Evolutionary conservation across 2,797 vertebrate species (phyloP), one percentile per base, ranked within the genome.

Genomic region (Meda fulgida): DNA sequence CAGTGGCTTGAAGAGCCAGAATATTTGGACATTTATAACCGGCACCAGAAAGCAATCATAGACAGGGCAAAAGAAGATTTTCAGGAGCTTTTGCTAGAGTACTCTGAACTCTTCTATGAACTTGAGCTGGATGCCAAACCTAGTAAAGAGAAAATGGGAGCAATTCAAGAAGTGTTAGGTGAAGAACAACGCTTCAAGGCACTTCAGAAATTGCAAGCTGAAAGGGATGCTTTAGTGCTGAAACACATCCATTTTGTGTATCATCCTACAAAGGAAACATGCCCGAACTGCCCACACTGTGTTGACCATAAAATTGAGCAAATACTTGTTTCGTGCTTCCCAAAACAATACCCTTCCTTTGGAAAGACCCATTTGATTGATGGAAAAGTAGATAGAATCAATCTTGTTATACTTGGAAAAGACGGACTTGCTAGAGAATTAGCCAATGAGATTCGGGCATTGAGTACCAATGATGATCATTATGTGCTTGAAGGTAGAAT

Each of bases 161-260:
- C 96, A 34, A 97, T 97, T 70, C 96, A 97, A 88, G 96, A 97
- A 0, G 96, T 96, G 1, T 58, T 97, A 77, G 96, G 96, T 0
- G 96, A 97, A 79, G 96, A 97, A 55, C 96, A 96, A 31, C 73
- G 96, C 0, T 97, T 97, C 88, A 97, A 96, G 84, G 94, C 96
- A 0, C 86, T 97, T 26, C 96, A 97, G 84, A 97, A 97, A 90
- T 93, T 97, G 10, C 96, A 96, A 72, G 96, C 96, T 0, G 96
- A 97, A 78, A 94, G 96, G 0, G 96, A 97, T 4, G 96, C 96
- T 18, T 94, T 97, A 0, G 93, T 97, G 19, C 89, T 97, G 29
- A 97, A 97, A 91, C 96, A 97, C 91, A 95, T 97, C 86, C 96
- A 97, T 90, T 97, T 97, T 23, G 96, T 97, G 10, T 97, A 97